Base-by-base conservation (phyloP, 2,113 vertebrate genomes). In the Calidris pygmaea region DNA sequence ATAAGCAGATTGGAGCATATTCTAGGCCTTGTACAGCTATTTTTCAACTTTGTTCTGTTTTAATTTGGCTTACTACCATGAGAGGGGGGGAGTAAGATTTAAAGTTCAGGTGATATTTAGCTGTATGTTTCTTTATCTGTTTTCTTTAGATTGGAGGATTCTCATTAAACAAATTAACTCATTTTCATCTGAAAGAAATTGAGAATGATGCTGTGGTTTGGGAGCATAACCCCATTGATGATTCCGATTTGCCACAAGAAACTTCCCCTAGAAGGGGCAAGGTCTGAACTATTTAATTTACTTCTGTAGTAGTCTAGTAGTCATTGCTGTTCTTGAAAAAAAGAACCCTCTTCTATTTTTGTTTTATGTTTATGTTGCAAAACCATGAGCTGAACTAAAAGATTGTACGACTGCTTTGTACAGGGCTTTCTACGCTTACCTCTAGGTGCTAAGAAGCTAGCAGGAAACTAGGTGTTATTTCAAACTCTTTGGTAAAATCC, bases 161-260 rank as follows among this genome's bases (percentile, higher is more conserved):
- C 96, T 98, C 98, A 39, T 85, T 99, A 81, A 97, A 97, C 45
- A 98, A 98, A 96, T 93, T 99, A 91, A 95, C 68, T 34, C 96
- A 98, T 85, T 99, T 99, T 96, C 98, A 83, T 87, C 97, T 99
- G 89, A 98, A 97, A 45, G 97, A 98, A 62, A n/a, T 98, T 6
- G 97, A 99, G 65, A 98, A 98, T 13, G 93, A 98, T 43, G 45
- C 73, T 41, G 92, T 99, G 67, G 84, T 98, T 92, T 99, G 99
- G 99, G 96, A 98, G 29, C 97, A 98, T 66, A 96, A 74, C 20
- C 86, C 98, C 32, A 73, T 30, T 16, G 97, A 98, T 41, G 97
- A 98, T 30, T 62, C 95, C 39, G 96, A 78, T 77, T 59, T 97
- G 74, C n/a, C 94, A 62, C 81, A 98, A 89, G 97, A 98, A 97